These are phyloP conservation scores for Actenoides lindsayi DNA, from an alignment of 2,113 vertebrate species.

Conservation along the genomic window DNA sequence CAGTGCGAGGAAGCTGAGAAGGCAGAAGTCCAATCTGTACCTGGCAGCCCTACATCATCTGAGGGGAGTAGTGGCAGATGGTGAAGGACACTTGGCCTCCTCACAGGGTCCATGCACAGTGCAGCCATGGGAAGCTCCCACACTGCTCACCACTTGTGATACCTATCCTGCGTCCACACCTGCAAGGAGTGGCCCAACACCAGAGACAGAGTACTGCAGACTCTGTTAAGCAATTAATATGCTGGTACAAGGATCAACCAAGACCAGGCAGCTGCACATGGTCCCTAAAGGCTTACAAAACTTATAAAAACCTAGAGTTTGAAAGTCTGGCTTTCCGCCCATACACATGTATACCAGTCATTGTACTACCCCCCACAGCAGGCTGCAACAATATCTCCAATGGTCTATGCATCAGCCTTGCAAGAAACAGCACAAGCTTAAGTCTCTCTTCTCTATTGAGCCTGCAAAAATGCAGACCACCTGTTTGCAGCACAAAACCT, in stretches of 20 bases:
- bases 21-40: not conserved
- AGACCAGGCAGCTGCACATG: not conserved
- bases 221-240: not conserved
- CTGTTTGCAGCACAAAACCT: constrained; percentile 21
- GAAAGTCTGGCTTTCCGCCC: constrained; percentile 41
- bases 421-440: not conserved
- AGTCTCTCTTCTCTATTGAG: not conserved
- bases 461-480: constrained; percentile 7
- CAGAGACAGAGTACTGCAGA: not conserved
- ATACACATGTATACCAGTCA: constrained; percentile 7
- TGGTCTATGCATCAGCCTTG: not conserved
- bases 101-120: not conserved
- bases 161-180: not conserved
- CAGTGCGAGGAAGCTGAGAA: not conserved
- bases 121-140: not conserved
- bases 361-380: not conserved
- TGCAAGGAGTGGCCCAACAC: not conserved
- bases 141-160: not conserved
- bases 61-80: not conserved
- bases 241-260: not conserved
- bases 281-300: constrained; percentile 44
- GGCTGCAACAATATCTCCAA: not conserved
- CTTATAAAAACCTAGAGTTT: not conserved
- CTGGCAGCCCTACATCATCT: not conserved
- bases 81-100: not conserved